These are phyloP conservation scores for Colletes collaris DNA, from an alignment of 2,888 invertebrate genomes.

Conservation along the genomic window DNA sequence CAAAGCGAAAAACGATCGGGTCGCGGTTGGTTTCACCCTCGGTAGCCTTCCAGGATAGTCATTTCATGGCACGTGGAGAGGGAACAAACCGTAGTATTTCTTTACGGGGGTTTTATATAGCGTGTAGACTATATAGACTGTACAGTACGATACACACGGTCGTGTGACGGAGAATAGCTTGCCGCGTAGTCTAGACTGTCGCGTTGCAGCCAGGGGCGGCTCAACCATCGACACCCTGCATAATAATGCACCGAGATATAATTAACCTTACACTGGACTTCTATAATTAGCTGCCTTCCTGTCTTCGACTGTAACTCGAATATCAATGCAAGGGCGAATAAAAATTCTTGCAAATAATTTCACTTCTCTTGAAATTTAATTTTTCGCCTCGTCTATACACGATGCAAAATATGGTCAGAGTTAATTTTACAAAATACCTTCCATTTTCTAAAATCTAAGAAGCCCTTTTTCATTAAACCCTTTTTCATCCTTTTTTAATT, in stretches of 20 bases:
- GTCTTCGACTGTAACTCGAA: conserved; percentile 28
- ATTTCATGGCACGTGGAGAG: conserved; percentile 46
- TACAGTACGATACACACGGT: conserved; percentile 16
- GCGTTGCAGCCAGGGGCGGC: conserved; percentile 50
- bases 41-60: conserved; percentile 32
- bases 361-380: neutral
- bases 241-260: conserved; percentile 40
- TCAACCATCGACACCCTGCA: conserved; percentile 48
- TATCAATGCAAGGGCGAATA: conserved; percentile 12
- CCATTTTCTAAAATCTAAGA: no score
- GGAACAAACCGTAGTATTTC: conserved; percentile 58
- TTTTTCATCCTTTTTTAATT: no score
- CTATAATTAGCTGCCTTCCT: conserved; percentile 43
- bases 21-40: conserved; percentile 27
- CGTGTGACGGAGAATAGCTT: conserved; percentile 30
- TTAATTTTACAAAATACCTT: no score
- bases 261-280: conserved; percentile 37
- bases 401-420: no score
- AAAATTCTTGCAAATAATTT: conserved; percentile 1
- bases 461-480: no score
- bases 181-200: conserved; percentile 46
- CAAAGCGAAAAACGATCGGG: conserved; percentile 20
- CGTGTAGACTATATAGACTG: conserved; percentile 31
- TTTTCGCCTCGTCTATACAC: no score
- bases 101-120: conserved; percentile 41